Conservation (phyloP, 2,113 vertebrate species). For the Gallinago paraguaiae region DNA sequence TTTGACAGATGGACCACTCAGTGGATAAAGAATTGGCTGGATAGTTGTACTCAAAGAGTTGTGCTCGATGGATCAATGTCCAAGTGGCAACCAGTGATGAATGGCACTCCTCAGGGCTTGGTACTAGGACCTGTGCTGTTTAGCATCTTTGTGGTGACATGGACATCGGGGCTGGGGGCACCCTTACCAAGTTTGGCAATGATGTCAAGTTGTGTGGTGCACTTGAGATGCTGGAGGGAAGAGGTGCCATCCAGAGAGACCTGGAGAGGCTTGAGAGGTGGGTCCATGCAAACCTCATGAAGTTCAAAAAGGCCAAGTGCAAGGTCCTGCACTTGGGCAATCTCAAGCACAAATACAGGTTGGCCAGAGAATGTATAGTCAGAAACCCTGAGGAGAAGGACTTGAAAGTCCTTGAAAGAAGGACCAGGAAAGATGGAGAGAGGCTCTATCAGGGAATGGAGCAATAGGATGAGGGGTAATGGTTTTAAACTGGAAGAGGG, state of each 20-base stretch:
- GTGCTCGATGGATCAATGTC: not conserved
- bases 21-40: not conserved
- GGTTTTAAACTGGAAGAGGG: not conserved
- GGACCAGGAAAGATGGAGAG: not conserved
- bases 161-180: not conserved
- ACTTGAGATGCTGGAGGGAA: not conserved
- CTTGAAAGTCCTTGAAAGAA: not conserved
- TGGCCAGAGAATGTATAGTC: not conserved
- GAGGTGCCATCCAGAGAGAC: not conserved
- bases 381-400: not conserved
- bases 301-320: not conserved
- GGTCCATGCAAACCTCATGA: not conserved
- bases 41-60: not conserved
- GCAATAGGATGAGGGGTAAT: not conserved
- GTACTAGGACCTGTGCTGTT: not conserved
- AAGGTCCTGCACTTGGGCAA: not conserved
- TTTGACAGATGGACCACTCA: not conserved
- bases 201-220: not conserved
- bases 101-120: not conserved
- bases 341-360: not conserved
- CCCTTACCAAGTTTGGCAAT: not conserved
- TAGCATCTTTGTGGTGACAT: not conserved
- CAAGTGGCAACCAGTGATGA: not conserved
- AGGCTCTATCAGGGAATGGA: not conserved
- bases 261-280: not conserved